phyloP scores from a whole-genome alignment of 2,888 invertebrate genomes.

The Drosophila neutralis region DNA sequence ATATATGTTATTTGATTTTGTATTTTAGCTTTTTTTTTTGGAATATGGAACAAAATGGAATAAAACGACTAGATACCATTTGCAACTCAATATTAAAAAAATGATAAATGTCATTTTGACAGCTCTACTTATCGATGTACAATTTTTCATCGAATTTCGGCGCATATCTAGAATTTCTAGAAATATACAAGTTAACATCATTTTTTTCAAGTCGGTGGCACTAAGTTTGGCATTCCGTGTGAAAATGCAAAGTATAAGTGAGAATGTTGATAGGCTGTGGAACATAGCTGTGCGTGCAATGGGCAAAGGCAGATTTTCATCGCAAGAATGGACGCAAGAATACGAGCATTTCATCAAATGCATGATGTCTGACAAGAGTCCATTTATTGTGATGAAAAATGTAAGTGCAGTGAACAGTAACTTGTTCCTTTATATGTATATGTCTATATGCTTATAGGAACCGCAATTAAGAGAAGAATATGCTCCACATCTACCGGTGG shows the following conservation, averaged over 20 bases:
- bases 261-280: slow-evolving; percentile 7
- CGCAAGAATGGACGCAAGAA: slow-evolving; percentile 1
- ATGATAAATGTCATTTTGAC: neutral
- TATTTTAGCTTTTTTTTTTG: neutral
- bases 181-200: neutral
- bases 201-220: neutral
- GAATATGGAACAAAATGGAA: neutral
- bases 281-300: neutral
- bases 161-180: neutral
- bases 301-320: neutral
- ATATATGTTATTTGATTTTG: neutral
- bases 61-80: neutral
- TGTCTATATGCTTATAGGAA: neutral
- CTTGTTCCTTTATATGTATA: no score
- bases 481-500: fast-evolving
- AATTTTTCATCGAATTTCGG: neutral
- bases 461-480: neutral
- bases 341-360: slow-evolving; percentile 6
- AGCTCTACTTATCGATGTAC: neutral
- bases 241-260: neutral
- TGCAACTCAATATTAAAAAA: neutral
- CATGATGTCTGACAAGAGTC: neutral
- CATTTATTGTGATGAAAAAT: neutral
- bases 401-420: slow-evolving; percentile 10
- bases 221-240: neutral